Evolutionary conservation across 1,140 invertebrate genomes (phyloP).

Genomic region (Carposina sasakii): DNA sequence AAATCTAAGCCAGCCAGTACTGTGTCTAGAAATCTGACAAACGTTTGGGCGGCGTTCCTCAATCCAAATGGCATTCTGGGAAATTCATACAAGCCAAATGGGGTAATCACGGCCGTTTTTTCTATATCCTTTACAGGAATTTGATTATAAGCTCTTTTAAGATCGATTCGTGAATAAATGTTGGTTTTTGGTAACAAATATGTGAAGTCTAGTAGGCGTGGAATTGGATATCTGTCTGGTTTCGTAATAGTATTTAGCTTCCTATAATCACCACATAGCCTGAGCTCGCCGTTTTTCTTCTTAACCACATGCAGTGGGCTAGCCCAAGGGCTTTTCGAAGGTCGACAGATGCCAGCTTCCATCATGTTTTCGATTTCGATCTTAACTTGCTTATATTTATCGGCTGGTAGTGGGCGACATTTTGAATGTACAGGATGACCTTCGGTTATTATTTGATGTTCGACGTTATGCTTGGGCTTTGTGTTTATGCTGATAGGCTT

Average conservation of each 20-base stretch:
- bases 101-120: slow-evolving; percentile 46
- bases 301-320: slow-evolving; percentile 51
- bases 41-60: slow-evolving; percentile 51
- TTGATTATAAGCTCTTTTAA: slow-evolving; percentile 61
- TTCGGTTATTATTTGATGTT: slow-evolving; percentile 27
- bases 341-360: slow-evolving; percentile 38
- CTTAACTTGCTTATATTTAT: slow-evolving; percentile 31
- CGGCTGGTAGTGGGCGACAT: slow-evolving; percentile 36
- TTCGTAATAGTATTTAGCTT: slow-evolving; percentile 54
- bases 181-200: slow-evolving; percentile 4
- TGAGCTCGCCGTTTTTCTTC: slow-evolving; percentile 48
- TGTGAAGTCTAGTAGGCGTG: slow-evolving; percentile 17
- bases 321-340: slow-evolving; percentile 53
- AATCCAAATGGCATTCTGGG: slow-evolving; percentile 46
- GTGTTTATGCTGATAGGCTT: neutral
- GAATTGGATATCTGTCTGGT: slow-evolving; percentile 34
- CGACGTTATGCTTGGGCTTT: slow-evolving; percentile 10
- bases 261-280: slow-evolving; percentile 63
- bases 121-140: slow-evolving; percentile 36
- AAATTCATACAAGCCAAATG: slow-evolving; percentile 44
- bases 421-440: slow-evolving; percentile 30
- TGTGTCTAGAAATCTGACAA: slow-evolving; percentile 68
- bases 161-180: slow-evolving; percentile 62
- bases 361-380: slow-evolving; percentile 50
- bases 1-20: slow-evolving; percentile 40